phyloP scores from a whole-genome alignment of 2,113 vertebrate genomes.

The Hemiscyllium ocellatum region DNA sequence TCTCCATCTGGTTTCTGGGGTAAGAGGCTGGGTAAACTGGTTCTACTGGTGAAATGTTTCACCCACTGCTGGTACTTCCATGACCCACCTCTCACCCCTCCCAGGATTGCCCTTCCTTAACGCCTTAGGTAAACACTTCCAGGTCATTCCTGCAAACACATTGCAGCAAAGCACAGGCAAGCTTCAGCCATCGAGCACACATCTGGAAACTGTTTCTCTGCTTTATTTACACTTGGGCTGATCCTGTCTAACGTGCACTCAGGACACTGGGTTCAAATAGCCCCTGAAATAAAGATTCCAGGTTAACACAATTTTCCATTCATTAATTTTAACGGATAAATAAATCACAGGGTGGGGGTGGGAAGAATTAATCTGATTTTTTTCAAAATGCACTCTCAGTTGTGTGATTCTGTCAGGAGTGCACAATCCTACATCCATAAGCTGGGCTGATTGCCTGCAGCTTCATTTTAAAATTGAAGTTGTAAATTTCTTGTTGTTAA shows the following conservation, averaged over 20 bases:
- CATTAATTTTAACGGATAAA: background rate
- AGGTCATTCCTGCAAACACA: background rate
- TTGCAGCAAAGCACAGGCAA: no score
- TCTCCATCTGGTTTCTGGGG: background rate
- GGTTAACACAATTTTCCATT: background rate
- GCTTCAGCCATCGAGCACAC: no score
- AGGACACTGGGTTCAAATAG: background rate
- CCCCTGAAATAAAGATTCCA: background rate
- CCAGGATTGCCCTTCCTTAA: background rate
- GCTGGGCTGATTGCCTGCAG: background rate
- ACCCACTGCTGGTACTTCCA: background rate
- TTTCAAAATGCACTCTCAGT: background rate
- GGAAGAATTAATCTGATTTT: background rate
- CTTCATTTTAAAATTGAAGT: background rate
- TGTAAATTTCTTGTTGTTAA: background rate
- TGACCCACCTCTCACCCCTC: background rate
- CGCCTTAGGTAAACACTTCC: background rate
- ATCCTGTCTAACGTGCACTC: background rate
- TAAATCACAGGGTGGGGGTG: no score
- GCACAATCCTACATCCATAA: background rate
- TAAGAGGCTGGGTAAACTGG: background rate
- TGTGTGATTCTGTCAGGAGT: background rate
- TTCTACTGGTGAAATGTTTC: background rate
- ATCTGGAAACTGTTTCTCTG: background rate
- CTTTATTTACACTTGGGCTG: background rate